Percentiles rank a stretch among this genome's conserved stretches.
These are phyloP conservation scores for Myotis daubentonii DNA, from an alignment of 2,797 vertebrate species.

Conservation along the genomic window DNA sequence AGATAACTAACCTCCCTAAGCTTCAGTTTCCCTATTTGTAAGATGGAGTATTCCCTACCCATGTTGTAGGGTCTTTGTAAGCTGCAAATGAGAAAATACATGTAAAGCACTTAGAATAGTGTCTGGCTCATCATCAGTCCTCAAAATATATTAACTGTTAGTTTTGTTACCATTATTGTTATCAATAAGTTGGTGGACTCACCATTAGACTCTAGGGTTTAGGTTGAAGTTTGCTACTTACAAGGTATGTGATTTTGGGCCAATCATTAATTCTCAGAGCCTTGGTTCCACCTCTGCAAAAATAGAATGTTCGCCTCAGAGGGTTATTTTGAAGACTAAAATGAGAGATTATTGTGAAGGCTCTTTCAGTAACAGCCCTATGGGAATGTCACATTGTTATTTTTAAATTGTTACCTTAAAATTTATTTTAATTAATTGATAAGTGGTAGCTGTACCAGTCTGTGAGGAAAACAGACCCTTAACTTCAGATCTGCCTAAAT, in stretches of 20 bases:
- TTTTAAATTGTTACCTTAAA: background rate
- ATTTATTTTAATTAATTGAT: background rate
- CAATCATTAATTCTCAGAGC: background rate
- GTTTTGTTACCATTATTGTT: background rate
- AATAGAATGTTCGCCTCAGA: background rate
- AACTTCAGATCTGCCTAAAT: background rate
- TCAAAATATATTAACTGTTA: background rate
- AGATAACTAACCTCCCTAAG: background rate
- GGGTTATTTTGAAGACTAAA: background rate
- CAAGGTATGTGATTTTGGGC: background rate
- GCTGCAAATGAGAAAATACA: background rate
- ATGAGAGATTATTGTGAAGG: background rate
- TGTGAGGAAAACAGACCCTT: background rate
- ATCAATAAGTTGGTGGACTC: background rate
- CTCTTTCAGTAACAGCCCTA: background rate
- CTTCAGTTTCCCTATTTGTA: background rate
- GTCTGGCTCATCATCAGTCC: background rate
- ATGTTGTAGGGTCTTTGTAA: background rate
- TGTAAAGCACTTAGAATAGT: slow-evolving; percentile 2
- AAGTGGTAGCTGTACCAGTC: background rate
- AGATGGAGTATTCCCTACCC: background rate
- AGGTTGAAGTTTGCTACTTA: background rate
- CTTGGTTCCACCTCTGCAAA: background rate
- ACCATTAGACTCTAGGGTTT: background rate
- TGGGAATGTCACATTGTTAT: background rate